Evolutionary conservation across 2,113 vertebrate species (phyloP).

Genomic region (Carollia perspicillata): DNA sequence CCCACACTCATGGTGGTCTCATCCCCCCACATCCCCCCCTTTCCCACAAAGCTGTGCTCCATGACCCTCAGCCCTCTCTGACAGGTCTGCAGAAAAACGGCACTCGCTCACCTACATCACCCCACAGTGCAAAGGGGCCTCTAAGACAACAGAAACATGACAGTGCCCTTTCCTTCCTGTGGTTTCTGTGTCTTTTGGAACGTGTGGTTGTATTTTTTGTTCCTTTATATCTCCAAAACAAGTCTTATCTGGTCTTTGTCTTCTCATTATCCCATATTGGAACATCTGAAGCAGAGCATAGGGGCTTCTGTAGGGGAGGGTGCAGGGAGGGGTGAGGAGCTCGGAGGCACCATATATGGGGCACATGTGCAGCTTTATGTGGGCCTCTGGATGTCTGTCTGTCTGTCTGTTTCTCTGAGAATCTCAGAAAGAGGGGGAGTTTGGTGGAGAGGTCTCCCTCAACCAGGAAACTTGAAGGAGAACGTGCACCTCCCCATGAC

Average conservation of each 20-base stretch:
- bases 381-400: background rate
- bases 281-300: background rate
- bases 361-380: background rate
- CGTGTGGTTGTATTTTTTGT: background rate
- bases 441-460: background rate
- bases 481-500: accelerated
- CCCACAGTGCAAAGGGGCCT: background rate
- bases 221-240: background rate
- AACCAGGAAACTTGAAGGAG: background rate
- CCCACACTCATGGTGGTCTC: background rate
- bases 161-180: background rate
- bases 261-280: background rate
- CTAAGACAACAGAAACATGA: background rate
- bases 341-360: background rate
- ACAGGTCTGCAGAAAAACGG: background rate
- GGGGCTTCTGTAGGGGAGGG: background rate
- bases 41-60: background rate
- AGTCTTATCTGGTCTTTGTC: background rate
- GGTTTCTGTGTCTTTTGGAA: background rate
- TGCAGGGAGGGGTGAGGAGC: background rate
- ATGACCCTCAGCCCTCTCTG: background rate
- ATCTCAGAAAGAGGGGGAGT: background rate
- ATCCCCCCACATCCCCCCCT: background rate
- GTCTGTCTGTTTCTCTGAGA: background rate
- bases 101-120: background rate